Percentiles rank a stretch among this genome's conserved stretches.
These are phyloP conservation scores for Peribatodes rhomboidaria DNA, from an alignment of 2,888 invertebrate genomes.

Conservation along the genomic window DNA sequence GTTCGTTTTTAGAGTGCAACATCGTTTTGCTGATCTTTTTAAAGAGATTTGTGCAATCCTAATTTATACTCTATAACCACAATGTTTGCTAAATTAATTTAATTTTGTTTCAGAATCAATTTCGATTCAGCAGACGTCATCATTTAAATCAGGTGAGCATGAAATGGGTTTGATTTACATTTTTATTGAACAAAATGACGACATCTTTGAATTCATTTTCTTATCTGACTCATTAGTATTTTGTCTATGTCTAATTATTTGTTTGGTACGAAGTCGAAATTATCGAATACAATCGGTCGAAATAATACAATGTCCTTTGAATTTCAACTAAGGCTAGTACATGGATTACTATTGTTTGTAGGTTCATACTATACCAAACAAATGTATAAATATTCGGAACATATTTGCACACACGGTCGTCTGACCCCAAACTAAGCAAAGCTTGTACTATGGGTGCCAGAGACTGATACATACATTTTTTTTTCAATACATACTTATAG, in stretches of 20 bases:
- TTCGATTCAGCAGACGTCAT: conserved; percentile 37
- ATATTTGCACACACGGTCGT: no score
- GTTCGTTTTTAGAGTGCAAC: no score
- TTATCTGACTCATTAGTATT: conserved; percentile 5
- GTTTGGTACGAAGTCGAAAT: not conserved
- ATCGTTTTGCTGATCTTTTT: not conserved
- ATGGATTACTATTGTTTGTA: no score
- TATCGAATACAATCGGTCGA: not conserved
- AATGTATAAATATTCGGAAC: no score
- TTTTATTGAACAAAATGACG: conserved; percentile 16
- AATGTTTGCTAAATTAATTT: not conserved
- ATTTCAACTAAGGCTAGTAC: not conserved
- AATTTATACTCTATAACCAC: not conserved
- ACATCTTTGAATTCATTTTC: conserved; percentile 6
- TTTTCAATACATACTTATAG: no score
- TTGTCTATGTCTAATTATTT: conserved; percentile 3
- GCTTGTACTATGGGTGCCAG: no score
- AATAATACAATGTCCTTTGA: not conserved
- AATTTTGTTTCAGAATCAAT: conserved; percentile 55
- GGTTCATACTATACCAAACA: not conserved
- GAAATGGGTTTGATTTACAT: conserved; percentile 6
- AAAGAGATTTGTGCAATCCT: not conserved
- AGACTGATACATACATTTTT: no score
- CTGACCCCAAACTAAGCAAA: no score
- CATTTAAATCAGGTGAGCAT: conserved; percentile 50